A percentile compares a stretch with the other conserved stretches of the same genome.
These are phyloP conservation scores for Oscheius sp. DNA, from an alignment of 2,888 invertebrate genomes.

Conservation along the genomic window DNA sequence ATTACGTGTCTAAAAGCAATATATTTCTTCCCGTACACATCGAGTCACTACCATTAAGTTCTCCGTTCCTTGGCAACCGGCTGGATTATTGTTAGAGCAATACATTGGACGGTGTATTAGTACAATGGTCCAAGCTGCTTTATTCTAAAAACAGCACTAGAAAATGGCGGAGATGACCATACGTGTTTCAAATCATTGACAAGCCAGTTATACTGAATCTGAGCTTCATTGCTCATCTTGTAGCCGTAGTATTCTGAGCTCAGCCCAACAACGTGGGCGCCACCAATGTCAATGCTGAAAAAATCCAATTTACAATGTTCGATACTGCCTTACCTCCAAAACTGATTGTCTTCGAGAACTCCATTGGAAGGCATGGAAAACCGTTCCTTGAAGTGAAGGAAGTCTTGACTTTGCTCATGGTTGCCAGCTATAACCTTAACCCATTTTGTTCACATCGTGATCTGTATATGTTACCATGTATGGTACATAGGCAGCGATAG, in stretches of 20 bases:
- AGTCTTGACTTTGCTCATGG: constrained; percentile 82
- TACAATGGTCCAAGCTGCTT: constrained; percentile 86
- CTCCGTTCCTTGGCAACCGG: constrained; percentile 41
- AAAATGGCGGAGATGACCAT: neutral
- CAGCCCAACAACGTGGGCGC: constrained; percentile 88
- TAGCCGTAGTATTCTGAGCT: constrained; percentile 91
- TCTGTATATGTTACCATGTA: constrained; percentile 78
- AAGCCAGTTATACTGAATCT: constrained; percentile 69
- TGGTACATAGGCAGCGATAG: constrained; percentile 79
- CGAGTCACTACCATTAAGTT: constrained; percentile 35
- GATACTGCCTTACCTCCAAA: constrained; percentile 40
- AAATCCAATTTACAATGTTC: neutral
- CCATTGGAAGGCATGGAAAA: constrained; percentile 87
- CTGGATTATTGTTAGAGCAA: constrained; percentile 80
- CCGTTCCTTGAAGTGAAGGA: constrained; percentile 89
- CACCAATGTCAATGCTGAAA: constrained; percentile 83
- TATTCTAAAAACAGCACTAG: constrained; percentile 44
- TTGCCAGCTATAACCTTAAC: constrained; percentile 80
- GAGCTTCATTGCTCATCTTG: constrained; percentile 85
- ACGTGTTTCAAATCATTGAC: constrained; percentile 57
- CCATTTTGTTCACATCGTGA: neutral
- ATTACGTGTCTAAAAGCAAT: constrained; percentile 39
- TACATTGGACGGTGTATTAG: constrained; percentile 91
- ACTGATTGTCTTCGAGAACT: constrained; percentile 70
- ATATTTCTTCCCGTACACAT: neutral